Conservation (phyloP, 2,113 vertebrate genomes). For the Pseudonaja textilis region DNA sequence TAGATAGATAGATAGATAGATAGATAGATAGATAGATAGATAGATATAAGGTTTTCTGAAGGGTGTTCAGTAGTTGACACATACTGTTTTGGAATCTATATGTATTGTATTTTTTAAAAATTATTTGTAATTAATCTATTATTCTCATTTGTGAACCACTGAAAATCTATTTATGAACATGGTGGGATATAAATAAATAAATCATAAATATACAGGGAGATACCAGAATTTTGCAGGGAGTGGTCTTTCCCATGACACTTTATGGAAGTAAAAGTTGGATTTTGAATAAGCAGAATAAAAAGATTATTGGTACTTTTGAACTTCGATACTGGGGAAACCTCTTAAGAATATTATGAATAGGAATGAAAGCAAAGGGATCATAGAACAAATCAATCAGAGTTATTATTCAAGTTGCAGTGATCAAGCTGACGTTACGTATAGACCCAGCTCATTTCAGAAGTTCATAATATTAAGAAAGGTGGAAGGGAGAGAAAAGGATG, state of each 20-base stretch:
- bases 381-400: neutral
- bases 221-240: neutral
- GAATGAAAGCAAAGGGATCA: neutral
- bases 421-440: neutral
- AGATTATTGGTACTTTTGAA: neutral
- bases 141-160: neutral
- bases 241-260: neutral
- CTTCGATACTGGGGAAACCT: neutral
- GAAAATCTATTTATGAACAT: neutral
- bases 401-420: neutral
- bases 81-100: neutral
- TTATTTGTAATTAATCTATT: neutral
- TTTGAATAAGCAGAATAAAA: neutral
- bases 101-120: neutral
- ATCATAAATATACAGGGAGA: neutral
- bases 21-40: too few relatives aligned
- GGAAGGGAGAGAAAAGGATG: neutral
- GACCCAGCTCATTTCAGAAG: neutral
- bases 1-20: too few relatives aligned
- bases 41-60: neutral
- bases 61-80: neutral
- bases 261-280: neutral
- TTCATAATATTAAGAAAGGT: neutral
- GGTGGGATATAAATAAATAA: neutral
- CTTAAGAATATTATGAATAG: neutral